Conservation (phyloP, 2,113 vertebrate genomes). For the Pelmatolapia mariae region DNA sequence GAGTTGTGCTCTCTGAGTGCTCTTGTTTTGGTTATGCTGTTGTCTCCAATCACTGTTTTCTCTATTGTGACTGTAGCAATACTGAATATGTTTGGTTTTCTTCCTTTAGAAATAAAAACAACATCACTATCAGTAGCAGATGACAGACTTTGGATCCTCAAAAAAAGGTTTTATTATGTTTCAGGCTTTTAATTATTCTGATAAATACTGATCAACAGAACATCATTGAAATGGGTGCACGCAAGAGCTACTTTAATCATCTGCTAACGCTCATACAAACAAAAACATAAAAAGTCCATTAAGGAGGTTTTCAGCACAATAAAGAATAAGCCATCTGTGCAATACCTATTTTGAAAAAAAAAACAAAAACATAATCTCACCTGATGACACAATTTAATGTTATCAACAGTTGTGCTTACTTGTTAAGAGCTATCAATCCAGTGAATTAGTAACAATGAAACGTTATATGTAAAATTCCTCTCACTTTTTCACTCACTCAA, state of each 20-base stretch:
- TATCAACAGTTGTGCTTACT: neutral
- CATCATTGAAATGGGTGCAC: neutral
- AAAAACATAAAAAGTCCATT: conserved; percentile 4
- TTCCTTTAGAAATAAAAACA: neutral
- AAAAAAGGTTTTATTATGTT: neutral
- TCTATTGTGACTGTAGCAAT: neutral
- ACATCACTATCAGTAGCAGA: neutral
- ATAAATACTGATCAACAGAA: neutral
- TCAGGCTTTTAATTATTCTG: conserved; percentile 10
- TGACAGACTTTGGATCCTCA: neutral
- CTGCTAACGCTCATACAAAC: neutral
- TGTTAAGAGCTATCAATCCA: neutral
- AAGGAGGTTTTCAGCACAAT: neutral
- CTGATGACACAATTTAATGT: neutral
- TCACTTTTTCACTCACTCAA: neutral
- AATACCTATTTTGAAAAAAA: neutral
- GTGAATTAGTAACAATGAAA: neutral
- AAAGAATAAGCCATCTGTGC: neutral
- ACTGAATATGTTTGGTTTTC: neutral
- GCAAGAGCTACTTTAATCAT: neutral
- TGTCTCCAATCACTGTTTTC: neutral
- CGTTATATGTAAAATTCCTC: neutral
- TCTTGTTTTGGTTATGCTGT: neutral
- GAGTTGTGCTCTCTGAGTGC: neutral
- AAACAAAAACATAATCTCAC: neutral